Evolutionary conservation across 2,888 invertebrate species (phyloP), one percentile per base, ranked within the genome.

Genomic region (Villa cingulata): DNA sequence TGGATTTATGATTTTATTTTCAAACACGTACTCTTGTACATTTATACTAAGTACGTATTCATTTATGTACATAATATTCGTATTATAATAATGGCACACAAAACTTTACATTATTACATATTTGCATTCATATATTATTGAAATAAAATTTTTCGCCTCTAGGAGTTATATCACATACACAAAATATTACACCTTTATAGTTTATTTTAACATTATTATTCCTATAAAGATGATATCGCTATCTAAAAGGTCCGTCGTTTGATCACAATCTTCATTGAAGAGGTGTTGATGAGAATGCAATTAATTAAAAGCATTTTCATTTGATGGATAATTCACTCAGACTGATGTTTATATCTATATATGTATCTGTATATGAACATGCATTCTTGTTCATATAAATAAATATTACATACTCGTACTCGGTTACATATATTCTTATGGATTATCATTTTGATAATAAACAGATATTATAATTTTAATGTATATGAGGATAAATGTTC

Each of bases 1-100:
- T 46, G 42, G 38, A 51, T 51, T 51, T 51, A 51, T 48, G 51
- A 47, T 51, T 51, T 46, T 48, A 51, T 48, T 46, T 45, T 43
- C 37, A 41, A 4, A 7, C 23, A 23, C 4, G 23, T 7, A 23
- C 4, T 23, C n/a, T n/a, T n/a, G n/a, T n/a, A n/a, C n/a, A n/a
- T n/a, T n/a, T n/a, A n/a, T n/a, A n/a, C n/a, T n/a, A n/a, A n/a
- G n/a, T n/a, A n/a, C n/a, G n/a, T n/a, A n/a, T n/a, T n/a, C n/a
- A n/a, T n/a, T n/a, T n/a, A n/a, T n/a, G n/a, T n/a, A n/a, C n/a
- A n/a, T n/a, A n/a, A n/a, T n/a, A n/a, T n/a, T n/a, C n/a, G n/a
- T n/a, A n/a, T n/a, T n/a, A n/a, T n/a, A n/a, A n/a, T n/a, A n/a
- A n/a, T n/a, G n/a, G 23, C 7, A 23, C 23, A 23, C 23, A 23